phyloP scores from a whole-genome alignment of 2,113 vertebrate genomes.

The Poeciliopsis occidentalis region DNA sequence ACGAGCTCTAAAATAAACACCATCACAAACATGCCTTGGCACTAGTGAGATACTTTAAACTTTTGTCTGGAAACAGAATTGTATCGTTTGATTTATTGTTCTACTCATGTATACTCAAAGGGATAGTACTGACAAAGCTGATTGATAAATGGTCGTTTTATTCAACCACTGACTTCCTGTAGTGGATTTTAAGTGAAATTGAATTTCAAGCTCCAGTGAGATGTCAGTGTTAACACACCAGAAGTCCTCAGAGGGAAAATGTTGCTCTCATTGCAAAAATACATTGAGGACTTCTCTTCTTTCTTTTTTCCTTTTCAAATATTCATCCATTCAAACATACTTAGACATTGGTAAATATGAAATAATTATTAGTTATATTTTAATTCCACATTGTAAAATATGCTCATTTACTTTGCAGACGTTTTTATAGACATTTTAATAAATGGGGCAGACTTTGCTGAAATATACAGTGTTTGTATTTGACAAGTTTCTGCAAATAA shows the following conservation, averaged over 20 bases:
- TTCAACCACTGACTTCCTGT: slow-evolving; percentile 63
- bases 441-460: not conserved
- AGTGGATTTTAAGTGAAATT: slow-evolving; percentile 70
- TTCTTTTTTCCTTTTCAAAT: slow-evolving; percentile 50
- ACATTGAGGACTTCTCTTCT: slow-evolving; percentile 46
- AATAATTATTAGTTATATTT: not conserved
- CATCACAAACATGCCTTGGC: not conserved
- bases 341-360: slow-evolving; percentile 14
- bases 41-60: slow-evolving; percentile 17
- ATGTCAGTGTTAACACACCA: slow-evolving; percentile 66
- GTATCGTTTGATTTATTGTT: slow-evolving; percentile 30
- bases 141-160: slow-evolving; percentile 72
- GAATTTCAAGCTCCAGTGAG: slow-evolving; percentile 74
- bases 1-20: not conserved
- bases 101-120: slow-evolving; percentile 42
- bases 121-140: slow-evolving; percentile 65
- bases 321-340: slow-evolving; percentile 58
- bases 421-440: not conserved
- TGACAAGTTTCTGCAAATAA: not conserved
- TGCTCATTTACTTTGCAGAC: not conserved
- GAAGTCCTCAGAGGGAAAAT: slow-evolving; percentile 57
- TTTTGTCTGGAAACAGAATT: slow-evolving; percentile 19
- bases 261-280: slow-evolving; percentile 66
- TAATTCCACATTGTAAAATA: not conserved
- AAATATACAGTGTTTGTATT: too few species aligned